Evolutionary conservation across 2,888 invertebrate genomes (phyloP), one percentile per base, ranked within the genome.

Genomic region (Conistra vaccinii): DNA sequence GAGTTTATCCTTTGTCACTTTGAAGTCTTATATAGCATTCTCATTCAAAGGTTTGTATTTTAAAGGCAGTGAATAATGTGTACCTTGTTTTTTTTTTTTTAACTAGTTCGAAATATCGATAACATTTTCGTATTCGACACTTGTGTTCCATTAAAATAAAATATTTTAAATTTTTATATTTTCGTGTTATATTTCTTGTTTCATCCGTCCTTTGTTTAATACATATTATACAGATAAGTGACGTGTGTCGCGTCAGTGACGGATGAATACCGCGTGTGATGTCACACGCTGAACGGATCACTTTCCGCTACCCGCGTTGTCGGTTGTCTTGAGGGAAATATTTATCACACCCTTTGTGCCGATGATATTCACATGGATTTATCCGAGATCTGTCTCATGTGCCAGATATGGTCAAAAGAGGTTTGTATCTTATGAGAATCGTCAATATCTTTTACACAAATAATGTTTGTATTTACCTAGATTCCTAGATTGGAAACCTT

Each of bases 251-350:
- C 62, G 76, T 81, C 74, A 75, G 62, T 74, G 39, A 57, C 26
- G 3, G 82, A 51, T 51, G n/a, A 53, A 35, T 53, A 53, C n/a
- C 4, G 23, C 23, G 20, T 32, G n/a, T 66, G 51, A 66, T n/a
- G n/a, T 66, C 66, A 35, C 6, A 65, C 17, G 5, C n/a, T 48
- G 32, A 48, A 48, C 79, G 86, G 77, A 79, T 80, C 72, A 78
- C 78, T 82, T 87, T 78, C 68, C 66, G 5, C 51, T n/a, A 51
- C 14, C 55, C 45, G 66, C 57, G 67, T n/a, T n/a, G n/a, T n/a
- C n/a, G n/a, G n/a, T n/a, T n/a, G n/a, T n/a, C n/a, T n/a, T n/a
- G n/a, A n/a, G n/a, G n/a, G n/a, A n/a, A n/a, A n/a, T n/a, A n/a
- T n/a, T 70, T 55, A 68, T 55, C 23, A 26, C 10, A 35, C 26